A percentile compares a stretch with the other conserved stretches of the same genome.
These are phyloP conservation scores for Trichacis sp. DNA, from an alignment of 2,888 invertebrate genomes.

Conservation along the genomic window DNA sequence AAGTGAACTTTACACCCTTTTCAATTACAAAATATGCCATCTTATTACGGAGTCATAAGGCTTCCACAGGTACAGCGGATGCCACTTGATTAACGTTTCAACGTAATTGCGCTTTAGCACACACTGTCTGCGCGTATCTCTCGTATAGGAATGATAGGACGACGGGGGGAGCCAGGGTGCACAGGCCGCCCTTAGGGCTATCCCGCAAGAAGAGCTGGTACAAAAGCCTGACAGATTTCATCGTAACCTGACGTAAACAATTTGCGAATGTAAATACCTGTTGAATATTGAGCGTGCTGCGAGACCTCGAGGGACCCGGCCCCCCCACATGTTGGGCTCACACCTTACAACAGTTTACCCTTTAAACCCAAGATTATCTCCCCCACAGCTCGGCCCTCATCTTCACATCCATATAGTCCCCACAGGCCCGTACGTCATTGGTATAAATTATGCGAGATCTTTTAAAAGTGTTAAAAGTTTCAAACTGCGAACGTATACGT, in stretches of 20 bases:
- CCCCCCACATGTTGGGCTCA: slow-evolving; percentile 44
- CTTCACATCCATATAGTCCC: slow-evolving; percentile 26
- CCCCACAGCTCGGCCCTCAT: background rate
- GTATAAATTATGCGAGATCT: slow-evolving; percentile 53
- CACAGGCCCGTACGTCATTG: slow-evolving; percentile 47
- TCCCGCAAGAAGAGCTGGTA: slow-evolving; percentile 42
- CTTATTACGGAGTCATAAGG: background rate
- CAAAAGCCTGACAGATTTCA: slow-evolving; percentile 66
- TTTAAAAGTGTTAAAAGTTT: slow-evolving; percentile 29
- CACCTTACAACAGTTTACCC: slow-evolving; percentile 55
- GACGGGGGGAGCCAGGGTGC: slow-evolving; percentile 19
- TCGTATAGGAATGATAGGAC: background rate
- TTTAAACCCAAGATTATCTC: slow-evolving; percentile 59
- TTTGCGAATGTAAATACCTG: slow-evolving; percentile 67
- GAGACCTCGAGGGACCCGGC: slow-evolving; percentile 45
- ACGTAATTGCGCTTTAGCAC: slow-evolving; percentile 43
- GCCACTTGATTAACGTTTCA: slow-evolving; percentile 44
- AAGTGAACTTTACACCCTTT: background rate
- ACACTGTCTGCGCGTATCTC: background rate
- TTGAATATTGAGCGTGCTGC: slow-evolving; percentile 60
- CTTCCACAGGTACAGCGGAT: background rate
- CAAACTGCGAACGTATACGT: slow-evolving; percentile 10
- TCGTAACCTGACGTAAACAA: slow-evolving; percentile 66
- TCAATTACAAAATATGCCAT: background rate
- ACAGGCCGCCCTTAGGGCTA: slow-evolving; percentile 22